Conservation (phyloP, 2,113 vertebrate species). For the Oreochromis aureus region DNA sequence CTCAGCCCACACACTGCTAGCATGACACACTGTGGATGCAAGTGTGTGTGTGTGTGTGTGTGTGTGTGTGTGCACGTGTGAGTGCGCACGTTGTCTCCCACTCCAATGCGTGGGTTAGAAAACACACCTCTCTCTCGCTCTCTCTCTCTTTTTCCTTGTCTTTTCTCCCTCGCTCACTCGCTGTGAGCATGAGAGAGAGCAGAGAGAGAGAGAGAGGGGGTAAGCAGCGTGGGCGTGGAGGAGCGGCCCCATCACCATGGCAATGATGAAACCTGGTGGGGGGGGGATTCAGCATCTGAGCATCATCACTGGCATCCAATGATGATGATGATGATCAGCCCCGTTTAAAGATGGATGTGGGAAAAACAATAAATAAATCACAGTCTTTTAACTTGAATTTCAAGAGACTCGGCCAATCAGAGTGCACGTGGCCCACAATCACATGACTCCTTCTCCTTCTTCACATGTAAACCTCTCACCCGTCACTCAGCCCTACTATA, state of each 20-base stretch:
- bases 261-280: conserved; percentile 24
- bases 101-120: conserved; percentile 69
- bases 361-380: background rate
- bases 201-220: background rate
- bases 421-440: background rate
- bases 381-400: background rate
- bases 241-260: conserved; percentile 56
- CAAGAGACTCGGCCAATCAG: conserved; percentile 2
- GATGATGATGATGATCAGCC: background rate
- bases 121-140: conserved; percentile 58
- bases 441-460: conserved; percentile 5
- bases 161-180: background rate
- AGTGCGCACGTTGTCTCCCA: conserved; percentile 56
- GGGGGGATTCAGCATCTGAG: background rate
- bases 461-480: background rate
- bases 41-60: background rate
- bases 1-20: conserved; percentile 66
- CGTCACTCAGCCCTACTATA: background rate
- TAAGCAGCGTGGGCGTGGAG: conserved; percentile 62
- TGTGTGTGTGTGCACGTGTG: conserved; percentile 6
- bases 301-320: background rate
- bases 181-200: background rate
- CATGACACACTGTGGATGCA: conserved; percentile 49
- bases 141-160: background rate
- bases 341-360: background rate